These are phyloP conservation scores for Nycticryphes semicollaris DNA, from an alignment of 2,113 vertebrate genomes.

Conservation along the genomic window DNA sequence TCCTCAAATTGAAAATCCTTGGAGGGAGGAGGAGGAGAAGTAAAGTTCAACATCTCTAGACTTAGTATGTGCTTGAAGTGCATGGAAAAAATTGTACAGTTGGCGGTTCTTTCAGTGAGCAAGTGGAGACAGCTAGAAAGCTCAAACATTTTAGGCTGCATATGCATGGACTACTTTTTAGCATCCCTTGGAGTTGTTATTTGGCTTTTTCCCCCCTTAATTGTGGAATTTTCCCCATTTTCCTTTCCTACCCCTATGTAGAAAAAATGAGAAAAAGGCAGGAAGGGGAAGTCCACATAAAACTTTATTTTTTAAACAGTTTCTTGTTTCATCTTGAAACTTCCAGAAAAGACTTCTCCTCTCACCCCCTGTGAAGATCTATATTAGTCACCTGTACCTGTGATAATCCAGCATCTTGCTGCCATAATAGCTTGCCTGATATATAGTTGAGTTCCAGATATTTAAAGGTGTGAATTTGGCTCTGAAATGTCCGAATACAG, in stretches of 20 bases:
- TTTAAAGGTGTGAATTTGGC: not conserved
- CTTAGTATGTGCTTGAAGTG: not conserved
- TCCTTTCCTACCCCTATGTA: not conserved
- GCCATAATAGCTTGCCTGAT: not conserved
- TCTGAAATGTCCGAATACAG: not conserved
- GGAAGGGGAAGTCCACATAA: not conserved
- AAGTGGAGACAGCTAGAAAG: not conserved
- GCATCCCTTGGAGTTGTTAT: not conserved
- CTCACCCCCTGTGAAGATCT: not conserved
- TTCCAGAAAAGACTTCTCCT: not conserved
- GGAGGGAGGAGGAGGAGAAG: not conserved
- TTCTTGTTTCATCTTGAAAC: not conserved
- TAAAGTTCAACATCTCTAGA: not conserved
- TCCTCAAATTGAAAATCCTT: slow-evolving; percentile 18
- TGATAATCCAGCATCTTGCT: not conserved
- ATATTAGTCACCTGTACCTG: accelerated
- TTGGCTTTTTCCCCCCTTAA: not conserved
- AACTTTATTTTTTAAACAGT: not conserved
- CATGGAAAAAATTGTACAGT: not conserved
- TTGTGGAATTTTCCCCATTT: not conserved
- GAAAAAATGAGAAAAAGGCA: not conserved
- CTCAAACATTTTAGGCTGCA: not conserved
- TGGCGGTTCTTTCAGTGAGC: not conserved
- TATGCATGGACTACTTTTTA: not conserved
- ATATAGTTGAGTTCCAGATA: not conserved